Evolutionary conservation across 2,113 vertebrate genomes (phyloP).

Genomic region (Ailuropoda melanoleuca): DNA sequence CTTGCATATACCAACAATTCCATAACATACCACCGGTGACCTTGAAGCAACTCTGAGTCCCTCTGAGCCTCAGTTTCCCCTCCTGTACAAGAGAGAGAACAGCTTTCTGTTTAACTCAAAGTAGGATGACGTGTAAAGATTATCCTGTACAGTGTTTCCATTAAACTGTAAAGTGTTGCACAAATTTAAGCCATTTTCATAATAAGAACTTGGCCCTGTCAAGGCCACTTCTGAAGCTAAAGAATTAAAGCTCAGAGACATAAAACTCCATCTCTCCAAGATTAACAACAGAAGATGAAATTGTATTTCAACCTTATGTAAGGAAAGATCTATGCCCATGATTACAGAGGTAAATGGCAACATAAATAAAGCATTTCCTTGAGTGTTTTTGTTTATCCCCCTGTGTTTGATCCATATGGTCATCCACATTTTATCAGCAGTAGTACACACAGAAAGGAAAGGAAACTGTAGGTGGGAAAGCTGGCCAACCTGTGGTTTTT

Average conservation of each 20-base stretch:
- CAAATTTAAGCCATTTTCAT: conserved; percentile 24
- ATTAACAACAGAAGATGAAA: conserved; percentile 64
- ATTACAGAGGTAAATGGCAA: conserved; percentile 56
- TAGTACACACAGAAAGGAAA: not conserved
- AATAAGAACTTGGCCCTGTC: conserved; percentile 29
- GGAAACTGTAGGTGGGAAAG: not conserved
- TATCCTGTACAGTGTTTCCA: not conserved
- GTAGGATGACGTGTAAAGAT: not conserved
- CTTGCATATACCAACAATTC: not conserved
- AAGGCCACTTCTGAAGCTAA: conserved; percentile 40
- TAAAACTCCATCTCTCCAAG: not conserved
- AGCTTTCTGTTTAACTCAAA: not conserved
- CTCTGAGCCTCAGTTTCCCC: conserved; percentile 8
- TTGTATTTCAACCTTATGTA: conserved; percentile 26
- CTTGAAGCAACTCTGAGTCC: not conserved
- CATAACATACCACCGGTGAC: not conserved
- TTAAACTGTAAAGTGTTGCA: conserved; percentile 25
- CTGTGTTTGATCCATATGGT: conserved; percentile 14
- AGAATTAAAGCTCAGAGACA: conserved; percentile 47
- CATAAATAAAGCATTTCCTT: conserved; percentile 51
- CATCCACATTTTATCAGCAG: not conserved
- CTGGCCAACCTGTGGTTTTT: not conserved
- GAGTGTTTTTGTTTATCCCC: conserved; percentile 44
- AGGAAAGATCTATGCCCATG: conserved; percentile 17
- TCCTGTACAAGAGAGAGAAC: not conserved